phyloP scores from a whole-genome alignment of 2,888 invertebrate genomes.

The Daptonema setosum region DNA sequence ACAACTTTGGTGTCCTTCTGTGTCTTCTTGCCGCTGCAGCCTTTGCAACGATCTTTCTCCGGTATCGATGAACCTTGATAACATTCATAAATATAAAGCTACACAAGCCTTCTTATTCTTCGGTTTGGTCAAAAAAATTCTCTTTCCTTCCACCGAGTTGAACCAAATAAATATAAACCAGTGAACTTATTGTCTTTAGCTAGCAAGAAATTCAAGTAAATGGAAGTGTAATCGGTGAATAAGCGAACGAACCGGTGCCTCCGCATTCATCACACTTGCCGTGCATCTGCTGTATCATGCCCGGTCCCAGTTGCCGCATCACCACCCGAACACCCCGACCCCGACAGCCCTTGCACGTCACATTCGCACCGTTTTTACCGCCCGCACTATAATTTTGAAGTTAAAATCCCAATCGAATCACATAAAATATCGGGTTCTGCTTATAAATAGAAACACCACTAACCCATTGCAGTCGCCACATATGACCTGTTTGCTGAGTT shows the following conservation, averaged over 20 bases:
- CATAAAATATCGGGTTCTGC: neutral
- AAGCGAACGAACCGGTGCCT: constrained; percentile 37
- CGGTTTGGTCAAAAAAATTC: too few species aligned
- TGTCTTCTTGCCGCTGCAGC: constrained; percentile 62
- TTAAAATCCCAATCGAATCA: neutral
- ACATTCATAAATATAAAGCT: neutral
- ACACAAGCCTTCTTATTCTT: too few species aligned
- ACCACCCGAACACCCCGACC: constrained; percentile 54
- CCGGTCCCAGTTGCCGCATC: constrained; percentile 48
- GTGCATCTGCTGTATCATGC: constrained; percentile 36
- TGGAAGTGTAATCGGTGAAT: too few species aligned
- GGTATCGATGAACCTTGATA: constrained; percentile 19
- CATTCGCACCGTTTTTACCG: constrained; percentile 17
- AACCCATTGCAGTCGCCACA: constrained; percentile 52
- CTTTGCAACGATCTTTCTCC: constrained; percentile 58
- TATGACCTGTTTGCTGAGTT: constrained; percentile 57
- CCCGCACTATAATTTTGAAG: constrained; percentile 17
- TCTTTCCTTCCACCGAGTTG: too few species aligned
- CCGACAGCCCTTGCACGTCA: constrained; percentile 47
- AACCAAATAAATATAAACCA: too few species aligned
- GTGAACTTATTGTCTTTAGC: too few species aligned
- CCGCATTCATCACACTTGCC: constrained; percentile 31
- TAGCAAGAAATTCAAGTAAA: too few species aligned
- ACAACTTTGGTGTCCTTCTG: constrained; percentile 57
- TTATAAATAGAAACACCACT: constrained; percentile 1